These are phyloP conservation scores for Cylas formicarius DNA, from an alignment of 1,140 invertebrate species.

Conservation along the genomic window DNA sequence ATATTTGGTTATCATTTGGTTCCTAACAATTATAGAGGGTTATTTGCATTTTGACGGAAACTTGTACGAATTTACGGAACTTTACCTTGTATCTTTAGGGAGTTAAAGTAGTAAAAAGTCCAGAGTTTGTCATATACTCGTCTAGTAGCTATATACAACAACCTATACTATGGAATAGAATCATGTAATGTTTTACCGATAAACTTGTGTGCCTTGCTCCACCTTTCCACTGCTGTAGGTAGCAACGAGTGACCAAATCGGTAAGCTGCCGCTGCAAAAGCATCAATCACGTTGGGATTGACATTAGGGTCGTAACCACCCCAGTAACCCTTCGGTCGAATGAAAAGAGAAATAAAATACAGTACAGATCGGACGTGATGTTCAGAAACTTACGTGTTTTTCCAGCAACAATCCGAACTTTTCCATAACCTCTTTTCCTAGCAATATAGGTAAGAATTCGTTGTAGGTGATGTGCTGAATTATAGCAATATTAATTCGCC, in stretches of 20 bases:
- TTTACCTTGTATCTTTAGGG: too few species aligned
- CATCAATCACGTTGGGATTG: conserved; percentile 79
- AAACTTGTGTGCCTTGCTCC: conserved; percentile 90
- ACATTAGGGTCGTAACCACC: conserved; percentile 77
- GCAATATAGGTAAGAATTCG: conserved; percentile 87
- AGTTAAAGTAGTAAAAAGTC: too few species aligned
- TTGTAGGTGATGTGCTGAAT: conserved; percentile 92
- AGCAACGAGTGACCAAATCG: conserved; percentile 84
- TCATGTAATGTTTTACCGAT: conserved; percentile 55
- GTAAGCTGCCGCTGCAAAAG: conserved; percentile 83
- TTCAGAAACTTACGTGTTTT: conserved; percentile 57
- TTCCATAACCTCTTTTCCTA: conserved; percentile 89
- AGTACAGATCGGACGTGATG: not conserved
- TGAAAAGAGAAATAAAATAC: conserved; percentile 13
- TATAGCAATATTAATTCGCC: conserved; percentile 81
- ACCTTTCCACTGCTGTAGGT: conserved; percentile 81
- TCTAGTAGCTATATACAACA: too few species aligned
- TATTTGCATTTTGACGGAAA: too few species aligned
- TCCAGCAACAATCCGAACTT: conserved; percentile 80
- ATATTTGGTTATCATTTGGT: too few species aligned
- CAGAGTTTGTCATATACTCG: too few species aligned
- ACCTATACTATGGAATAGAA: too few species aligned
- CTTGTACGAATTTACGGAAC: too few species aligned
- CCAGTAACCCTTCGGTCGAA: conserved; percentile 69
- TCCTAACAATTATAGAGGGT: too few species aligned